Base-by-base conservation (phyloP, 2,113 vertebrate genomes). In the Micromys minutus region DNA sequence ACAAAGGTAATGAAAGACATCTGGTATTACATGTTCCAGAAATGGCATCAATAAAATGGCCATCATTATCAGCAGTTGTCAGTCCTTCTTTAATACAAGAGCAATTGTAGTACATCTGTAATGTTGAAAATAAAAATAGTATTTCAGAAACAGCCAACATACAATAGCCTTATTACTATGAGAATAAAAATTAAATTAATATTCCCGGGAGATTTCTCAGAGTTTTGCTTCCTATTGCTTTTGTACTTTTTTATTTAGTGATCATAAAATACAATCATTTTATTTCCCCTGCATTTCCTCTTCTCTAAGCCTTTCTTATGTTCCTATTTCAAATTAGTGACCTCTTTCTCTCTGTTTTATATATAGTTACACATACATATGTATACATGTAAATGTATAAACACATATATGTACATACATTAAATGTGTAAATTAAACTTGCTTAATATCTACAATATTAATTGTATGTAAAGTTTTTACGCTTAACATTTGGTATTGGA, bases 31-130 rank as follows among this genome's bases (percentile, higher is more conserved):
- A 99, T 91, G 96, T 98, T 74, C 98, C 98, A 96, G 50, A 0
- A 9, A 69, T 0, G 57, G 98, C 98, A 76, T 98, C 98, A 71
- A 95, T 7, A 81, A 96, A 65, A 11, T 96, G 94, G 94, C 97
- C 93, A 12, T 77, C 90, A 13, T 2, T 0, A 79, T 90, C 71
- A 92, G 52, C 8, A 1, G 7, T 77, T 93, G 57, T 75, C 89
- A 71, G 61, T 97, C 96, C 94, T 36, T 95, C 47, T 39, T 95
- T 76, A 93, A 99, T 63, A 91, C 98, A 99, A 85, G 98, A 98
- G 94, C 99, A 99, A 93, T 98, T 98, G 90, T 97, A 74, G 92
- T 98, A 99, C 0, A 11, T 39, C 98, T 98, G 81, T 74, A 97
- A 94, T 63, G 95, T 94, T 93, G 74, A 74, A 95, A 89, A 26